These are phyloP conservation scores for Halictus ligatus DNA, from an alignment of 2,888 invertebrate genomes.

Conservation along the genomic window DNA sequence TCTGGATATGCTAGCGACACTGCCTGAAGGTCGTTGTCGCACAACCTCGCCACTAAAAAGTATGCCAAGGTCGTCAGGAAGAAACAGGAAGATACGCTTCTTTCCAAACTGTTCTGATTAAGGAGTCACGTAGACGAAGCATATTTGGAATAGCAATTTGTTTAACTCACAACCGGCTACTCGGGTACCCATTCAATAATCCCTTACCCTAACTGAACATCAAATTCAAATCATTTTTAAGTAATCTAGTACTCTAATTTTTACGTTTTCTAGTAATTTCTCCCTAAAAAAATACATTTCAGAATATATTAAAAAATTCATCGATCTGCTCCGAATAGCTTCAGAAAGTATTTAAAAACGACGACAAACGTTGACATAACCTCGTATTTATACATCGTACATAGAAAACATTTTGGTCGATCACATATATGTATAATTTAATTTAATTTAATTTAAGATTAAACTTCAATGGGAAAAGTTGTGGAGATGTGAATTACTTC, in stretches of 20 bases:
- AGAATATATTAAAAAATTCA: background rate
- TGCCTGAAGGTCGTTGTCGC: conserved; percentile 49
- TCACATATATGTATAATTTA: conserved; percentile 11
- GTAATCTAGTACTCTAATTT: too few relatives aligned
- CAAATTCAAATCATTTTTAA: too few relatives aligned
- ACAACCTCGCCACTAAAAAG: conserved; percentile 52
- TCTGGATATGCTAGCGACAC: conserved; percentile 39
- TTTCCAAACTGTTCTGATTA: conserved; percentile 13
- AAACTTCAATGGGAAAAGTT: background rate
- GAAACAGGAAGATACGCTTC: conserved; percentile 34
- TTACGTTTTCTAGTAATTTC: background rate
- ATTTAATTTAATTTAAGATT: too few relatives aligned
- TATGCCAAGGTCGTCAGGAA: conserved; percentile 61
- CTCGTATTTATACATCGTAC: background rate
- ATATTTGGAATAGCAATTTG: too few relatives aligned
- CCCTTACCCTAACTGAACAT: too few relatives aligned
- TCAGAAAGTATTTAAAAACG: background rate
- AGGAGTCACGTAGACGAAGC: too few relatives aligned
- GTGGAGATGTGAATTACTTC: conserved; percentile 10
- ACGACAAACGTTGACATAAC: background rate
- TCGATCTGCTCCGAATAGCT: background rate
- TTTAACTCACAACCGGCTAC: too few relatives aligned
- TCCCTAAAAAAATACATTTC: background rate
- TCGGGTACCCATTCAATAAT: too few relatives aligned
- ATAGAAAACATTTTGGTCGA: conserved; percentile 6